These are phyloP conservation scores for Campoletis raptor DNA, from an alignment of 2,888 invertebrate genomes.

Conservation along the genomic window DNA sequence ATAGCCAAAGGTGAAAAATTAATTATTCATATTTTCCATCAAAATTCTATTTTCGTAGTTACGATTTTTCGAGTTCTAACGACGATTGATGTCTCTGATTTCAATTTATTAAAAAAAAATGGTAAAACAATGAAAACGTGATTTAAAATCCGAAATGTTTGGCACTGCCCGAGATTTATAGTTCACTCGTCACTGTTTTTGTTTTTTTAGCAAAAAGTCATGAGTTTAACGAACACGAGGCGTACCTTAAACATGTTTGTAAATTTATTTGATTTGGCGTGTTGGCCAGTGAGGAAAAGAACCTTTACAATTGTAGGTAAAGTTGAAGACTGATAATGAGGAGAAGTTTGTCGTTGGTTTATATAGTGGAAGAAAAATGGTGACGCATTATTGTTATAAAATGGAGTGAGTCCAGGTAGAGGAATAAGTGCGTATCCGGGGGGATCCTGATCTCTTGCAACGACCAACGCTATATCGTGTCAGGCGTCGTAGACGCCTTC, in stretches of 20 bases:
- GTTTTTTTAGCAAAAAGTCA: not conserved
- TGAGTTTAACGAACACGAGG: not conserved
- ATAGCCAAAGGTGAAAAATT: not conserved
- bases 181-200: not conserved
- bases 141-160: not conserved
- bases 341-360: conserved; percentile 49
- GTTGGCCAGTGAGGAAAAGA: not conserved
- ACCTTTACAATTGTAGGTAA: conserved; percentile 44
- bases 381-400: conserved; percentile 47
- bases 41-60: not conserved
- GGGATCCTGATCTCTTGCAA: conserved; percentile 66
- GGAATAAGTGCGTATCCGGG: conserved; percentile 41
- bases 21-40: not conserved
- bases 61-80: no score
- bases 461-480: conserved; percentile 42
- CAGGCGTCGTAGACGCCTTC: conserved; percentile 38
- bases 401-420: conserved; percentile 49
- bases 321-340: conserved; percentile 59
- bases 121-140: not conserved
- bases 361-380: conserved; percentile 55
- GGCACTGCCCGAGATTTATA: not conserved
- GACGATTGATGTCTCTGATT: not conserved
- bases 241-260: conserved; percentile 70
- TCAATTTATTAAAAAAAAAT: not conserved
- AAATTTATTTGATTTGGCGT: not conserved